Base-by-base conservation (phyloP, 1,140 invertebrate species). In the Euwallacea similis region DNA sequence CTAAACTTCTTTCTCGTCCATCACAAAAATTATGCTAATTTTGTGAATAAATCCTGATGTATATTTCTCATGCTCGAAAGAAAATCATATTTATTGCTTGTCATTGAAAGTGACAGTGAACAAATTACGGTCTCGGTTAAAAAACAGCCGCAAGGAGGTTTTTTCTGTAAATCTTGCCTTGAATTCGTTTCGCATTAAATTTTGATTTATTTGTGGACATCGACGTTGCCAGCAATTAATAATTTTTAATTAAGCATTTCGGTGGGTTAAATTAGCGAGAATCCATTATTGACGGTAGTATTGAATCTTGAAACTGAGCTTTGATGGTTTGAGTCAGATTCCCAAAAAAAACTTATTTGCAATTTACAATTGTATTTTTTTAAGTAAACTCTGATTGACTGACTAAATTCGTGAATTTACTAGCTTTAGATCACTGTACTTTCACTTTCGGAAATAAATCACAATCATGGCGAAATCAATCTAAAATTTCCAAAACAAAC, bases 11-110 rank as follows among this genome's bases (percentile, higher is more conserved):
- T 33, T 33, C 21, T 33, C 21, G 21, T 33, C 21, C 21, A 50
- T 56, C 55, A 61, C 21, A n/a, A 61, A 66, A 66, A 66, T 66
- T 66, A 66, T 66, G 65, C n/a, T 42, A 59, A 64, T 64, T 13
- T 50, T 16, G 8, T 41, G 7, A 9, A 64, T 13, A 50, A 50
- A 64, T 16, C 11, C 7, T 7, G 46, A 64, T 33, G 11, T 61
- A 50, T 69, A 69, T 56, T 50, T 63, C 33, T 63, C 59, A 63
- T 56, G 67, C 21, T 65, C 43, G 63, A 61, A 58, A 59, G 69
- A 71, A 66, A 71, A 71, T 71, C 62, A 66, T 71, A 65, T 71
- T 65, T 65, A 71, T 71, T 16, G 62, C 63, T 62, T 66, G 69
- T 66, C 69, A 71, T 71, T 71, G 69, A 66, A 66, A 66, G 47